phyloP scores from a whole-genome alignment of 1,140 invertebrate species.

The Trichomalopsis sarcophagae region DNA sequence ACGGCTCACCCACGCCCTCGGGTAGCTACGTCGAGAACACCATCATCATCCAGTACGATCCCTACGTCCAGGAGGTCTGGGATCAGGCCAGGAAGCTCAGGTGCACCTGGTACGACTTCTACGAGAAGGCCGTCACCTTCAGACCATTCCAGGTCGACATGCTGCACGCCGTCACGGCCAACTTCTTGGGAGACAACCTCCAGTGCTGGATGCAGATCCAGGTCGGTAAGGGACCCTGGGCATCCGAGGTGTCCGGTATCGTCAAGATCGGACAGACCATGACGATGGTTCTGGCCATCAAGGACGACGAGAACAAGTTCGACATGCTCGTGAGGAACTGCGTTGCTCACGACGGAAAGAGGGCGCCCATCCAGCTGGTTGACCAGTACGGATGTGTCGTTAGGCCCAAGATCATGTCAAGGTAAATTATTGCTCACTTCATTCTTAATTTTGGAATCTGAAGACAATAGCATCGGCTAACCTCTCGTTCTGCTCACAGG shows the following conservation, averaged over 20 bases:
- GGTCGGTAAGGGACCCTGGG: slow-evolving; percentile 95
- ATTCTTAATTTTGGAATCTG: too few species aligned
- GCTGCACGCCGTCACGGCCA: slow-evolving; percentile 94
- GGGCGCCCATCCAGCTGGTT: slow-evolving; percentile 93
- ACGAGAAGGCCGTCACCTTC: slow-evolving; percentile 95
- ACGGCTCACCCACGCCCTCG: slow-evolving; percentile 87
- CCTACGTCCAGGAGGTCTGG: slow-evolving; percentile 95
- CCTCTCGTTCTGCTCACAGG: slow-evolving; percentile 69
- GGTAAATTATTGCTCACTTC: slow-evolving; percentile 56
- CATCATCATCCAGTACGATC: slow-evolving; percentile 96
- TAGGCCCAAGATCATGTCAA: slow-evolving; percentile 93
- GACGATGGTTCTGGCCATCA: slow-evolving; percentile 96
- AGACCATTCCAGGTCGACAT: slow-evolving; percentile 95
- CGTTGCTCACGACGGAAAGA: slow-evolving; percentile 94
- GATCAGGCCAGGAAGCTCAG: slow-evolving; percentile 89
- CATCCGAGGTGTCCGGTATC: slow-evolving; percentile 94
- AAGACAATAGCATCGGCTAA: background rate
- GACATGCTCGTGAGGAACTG: slow-evolving; percentile 96
- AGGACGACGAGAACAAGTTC: slow-evolving; percentile 96
- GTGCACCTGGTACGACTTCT: slow-evolving; percentile 96
- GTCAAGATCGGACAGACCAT: slow-evolving; percentile 97
- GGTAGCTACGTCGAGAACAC: slow-evolving; percentile 96
- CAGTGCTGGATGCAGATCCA: slow-evolving; percentile 98
- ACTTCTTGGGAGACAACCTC: slow-evolving; percentile 95
- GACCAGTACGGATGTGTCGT: slow-evolving; percentile 94